Base-by-base conservation (phyloP, 2,797 vertebrate genomes). In the Neosilurus mollespiculum region DNA sequence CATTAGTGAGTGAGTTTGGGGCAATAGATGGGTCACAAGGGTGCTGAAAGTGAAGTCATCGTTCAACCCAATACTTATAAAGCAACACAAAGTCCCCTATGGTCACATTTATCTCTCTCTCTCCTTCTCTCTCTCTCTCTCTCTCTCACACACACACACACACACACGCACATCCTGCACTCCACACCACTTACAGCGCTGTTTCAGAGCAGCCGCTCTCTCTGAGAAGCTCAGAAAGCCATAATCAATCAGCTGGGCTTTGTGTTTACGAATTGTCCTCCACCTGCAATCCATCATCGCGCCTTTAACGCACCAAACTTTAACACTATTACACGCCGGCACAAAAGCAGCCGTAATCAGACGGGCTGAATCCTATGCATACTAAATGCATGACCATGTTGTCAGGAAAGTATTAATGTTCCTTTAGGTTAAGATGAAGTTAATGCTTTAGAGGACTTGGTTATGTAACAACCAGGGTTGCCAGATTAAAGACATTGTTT, bases 201-300 rank as follows among this genome's bases (percentile, higher is more conserved):
- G 91, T 93, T 94, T 91, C 91, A 92, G 92, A 93, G 92, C 91
- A 92, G 92, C 92, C 91, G 89, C 91, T 77, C 82, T 81, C 85
- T 81, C 65, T 90, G 90, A 75, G 86, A 84, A 70, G 89, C 81
- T 85, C 20, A 20, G 91, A 93, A 94, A 64, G 81, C 91, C 89
- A 89, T 91, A 92, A 94, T 94, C 93, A 93, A 94, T 94, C 93
- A 93, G 88, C 64, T 83, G 83, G 93, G 93, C 92, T 92, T 92
- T 91, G 92, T 94, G 90, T 94, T 94, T 93, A 93, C 90, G 90
- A 89, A 89, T 90, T 90, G 87, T 87, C 90, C 87, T 87, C 78
- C 88, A 79, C 85, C 84, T 88, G 89, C 90, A 91, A 95, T 95
- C 91, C 93, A 94, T 94, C 93, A 94, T 86, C 30, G 59, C 22